Conservation (phyloP, 2,113 vertebrate genomes). For the Epinephelus cyanopodus region DNA sequence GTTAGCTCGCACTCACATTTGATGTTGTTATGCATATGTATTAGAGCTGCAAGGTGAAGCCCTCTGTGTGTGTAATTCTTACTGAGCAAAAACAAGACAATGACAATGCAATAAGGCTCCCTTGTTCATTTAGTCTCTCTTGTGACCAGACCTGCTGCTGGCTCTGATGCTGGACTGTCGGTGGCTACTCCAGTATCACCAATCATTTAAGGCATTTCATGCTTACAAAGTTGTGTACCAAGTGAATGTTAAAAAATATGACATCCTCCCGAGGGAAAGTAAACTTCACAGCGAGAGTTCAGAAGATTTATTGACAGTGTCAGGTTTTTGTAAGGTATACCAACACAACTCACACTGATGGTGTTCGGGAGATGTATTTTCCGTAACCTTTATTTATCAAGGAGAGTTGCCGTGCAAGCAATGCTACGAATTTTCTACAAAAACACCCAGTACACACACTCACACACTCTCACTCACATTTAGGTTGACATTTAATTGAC, state of each 20-base stretch:
- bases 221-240: not conserved
- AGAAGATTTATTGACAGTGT: too few relatives aligned
- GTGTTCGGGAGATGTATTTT: too few relatives aligned
- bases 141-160: not conserved
- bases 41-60: not conserved
- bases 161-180: not conserved
- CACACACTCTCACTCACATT: not conserved
- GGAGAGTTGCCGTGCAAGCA: not conserved
- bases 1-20: not conserved
- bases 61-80: slow-evolving; percentile 1
- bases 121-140: not conserved
- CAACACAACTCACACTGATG: too few relatives aligned
- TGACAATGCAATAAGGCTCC: not conserved
- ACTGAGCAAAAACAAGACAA: too few relatives aligned
- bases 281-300: not conserved
- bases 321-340: too few relatives aligned
- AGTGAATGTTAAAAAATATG: not conserved
- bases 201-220: not conserved
- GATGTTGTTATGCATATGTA: not conserved
- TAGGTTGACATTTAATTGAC: too few relatives aligned
- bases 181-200: not conserved
- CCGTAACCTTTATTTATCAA: not conserved
- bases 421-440: not conserved
- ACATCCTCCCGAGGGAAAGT: not conserved
- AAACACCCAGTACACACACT: not conserved